Evolutionary conservation across 2,888 invertebrate species (phyloP), one percentile per base, ranked within the genome.

Genomic region (Hydropsyche betteni): DNA sequence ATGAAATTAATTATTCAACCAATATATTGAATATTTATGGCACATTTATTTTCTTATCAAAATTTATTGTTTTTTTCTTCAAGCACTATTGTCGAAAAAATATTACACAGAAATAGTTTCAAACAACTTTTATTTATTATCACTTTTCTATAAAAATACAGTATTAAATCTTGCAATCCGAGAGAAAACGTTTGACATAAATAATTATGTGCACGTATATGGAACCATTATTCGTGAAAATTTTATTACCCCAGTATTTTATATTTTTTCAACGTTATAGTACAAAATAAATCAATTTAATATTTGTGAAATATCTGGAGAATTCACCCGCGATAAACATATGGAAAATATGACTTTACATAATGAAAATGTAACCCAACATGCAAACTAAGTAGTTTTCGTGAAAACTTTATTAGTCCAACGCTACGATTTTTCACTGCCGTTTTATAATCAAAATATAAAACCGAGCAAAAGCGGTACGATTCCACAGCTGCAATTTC

Each of bases 221-320:
- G 61, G 44, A 4, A 58, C 14, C 24, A 24, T 58, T 16, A 58
- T 58, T 58, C 58, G 16, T 16, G 24, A 58, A 24, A 58, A 58
- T 58, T 58, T 58, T 16, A 58, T 58, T 53, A 53, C 14, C n/a
- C 0, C n/a, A 10, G 53, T 53, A 53, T 16, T 8, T 58, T 7
- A 64, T 36, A 64, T 64, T 36, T 64, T 64, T 33, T 64, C 34
- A 1, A n/a, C 64, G 8, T 12, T 33, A 8, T 33, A 64, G n/a
- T 64, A 36, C 10, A 64, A 64, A 24, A 64, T 64, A 64, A 64
- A 64, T 64, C 64, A 64, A 64, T 64, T 64, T 64, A 64, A 64
- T 64, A 64, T 64, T 64, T 64, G 55, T 64, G 64, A 64, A 64
- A 64, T 33, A 64, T 64, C 24, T 64, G n/a, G 64, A 24, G 14